Evolutionary conservation across 2,888 invertebrate species (phyloP), one percentile per base, ranked within the genome.

Genomic region (Falcaria lacertinaria): DNA sequence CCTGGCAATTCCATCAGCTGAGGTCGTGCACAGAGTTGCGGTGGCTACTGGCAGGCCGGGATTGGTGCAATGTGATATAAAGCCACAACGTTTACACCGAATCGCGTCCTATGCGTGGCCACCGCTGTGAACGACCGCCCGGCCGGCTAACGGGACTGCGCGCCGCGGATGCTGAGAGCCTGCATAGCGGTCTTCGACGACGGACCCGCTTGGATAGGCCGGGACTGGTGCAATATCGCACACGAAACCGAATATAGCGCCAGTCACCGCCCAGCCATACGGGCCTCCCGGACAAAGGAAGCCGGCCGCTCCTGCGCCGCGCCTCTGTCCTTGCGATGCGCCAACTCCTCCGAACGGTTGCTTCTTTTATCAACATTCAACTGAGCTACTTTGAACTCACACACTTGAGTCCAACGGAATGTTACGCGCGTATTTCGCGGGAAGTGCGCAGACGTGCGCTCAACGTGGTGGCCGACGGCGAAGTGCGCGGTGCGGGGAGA

Each of bases 181-280:
- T 63, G 75, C 66, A 61, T 85, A 85, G 85, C 86, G 86, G 85
- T 81, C 78, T 76, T 67, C 79, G 81, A 74, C 73, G 83, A 66
- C 76, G 80, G 76, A 80, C 83, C 88, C 87, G 87, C 81, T 85
- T 85, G 84, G 84, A 87, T 88, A 87, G 89, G 89, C 90, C 89
- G 90, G 89, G 90, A 90, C 90, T 89, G 88, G 90, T 89, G 90
- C 90, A 89, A 90, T 90, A 88, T 90, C 76, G 81, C 74, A 74
- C 76, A 67, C 67, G 45, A 28, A 69, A 83, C 79, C 73, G 82
- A 89, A 89, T 89, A 89, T 89, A 83, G 88, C 89, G 60, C 87
- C 89, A 81, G 79, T 87, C 89, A 80, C 89, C 72, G 80, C 87
- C 90, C 77, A 82, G 73, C 86, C 87, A 89, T 78, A 68, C 85